Conservation (phyloP, 2,888 invertebrate species). For the Coleophora flavipennella region DNA sequence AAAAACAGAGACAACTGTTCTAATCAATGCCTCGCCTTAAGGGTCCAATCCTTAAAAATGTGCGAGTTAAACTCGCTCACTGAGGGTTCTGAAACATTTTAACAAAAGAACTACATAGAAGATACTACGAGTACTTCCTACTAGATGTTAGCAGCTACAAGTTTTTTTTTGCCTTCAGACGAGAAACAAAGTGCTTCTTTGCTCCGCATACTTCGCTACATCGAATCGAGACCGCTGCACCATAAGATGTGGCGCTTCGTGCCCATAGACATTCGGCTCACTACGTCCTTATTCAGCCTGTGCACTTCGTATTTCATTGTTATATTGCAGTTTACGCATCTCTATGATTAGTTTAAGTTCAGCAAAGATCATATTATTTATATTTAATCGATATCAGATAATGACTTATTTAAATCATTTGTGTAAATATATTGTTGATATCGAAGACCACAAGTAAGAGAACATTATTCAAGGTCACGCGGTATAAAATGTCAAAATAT, state of each 20-base stretch:
- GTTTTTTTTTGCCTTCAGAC: no score
- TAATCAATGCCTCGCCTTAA: no score
- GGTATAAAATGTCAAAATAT: no score
- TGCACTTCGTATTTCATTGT: conserved; percentile 6
- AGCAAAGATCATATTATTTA: background rate
- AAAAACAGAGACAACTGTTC: no score
- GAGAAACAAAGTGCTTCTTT: background rate
- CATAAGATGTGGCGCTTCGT: conserved; percentile 4
- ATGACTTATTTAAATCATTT: no score
- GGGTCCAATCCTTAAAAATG: no score
- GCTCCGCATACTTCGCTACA: background rate
- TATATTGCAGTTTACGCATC: conserved; percentile 7
- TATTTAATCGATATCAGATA: background rate
- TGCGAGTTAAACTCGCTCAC: no score
- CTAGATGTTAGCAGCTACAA: no score
- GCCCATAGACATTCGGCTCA: conserved; percentile 1
- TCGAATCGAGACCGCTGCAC: background rate
- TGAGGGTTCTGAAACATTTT: background rate
- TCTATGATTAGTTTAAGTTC: no score
- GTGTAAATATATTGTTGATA: no score
- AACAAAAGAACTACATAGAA: background rate
- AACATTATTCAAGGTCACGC: no score
- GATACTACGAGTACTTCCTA: background rate
- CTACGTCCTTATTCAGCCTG: conserved; percentile 1
- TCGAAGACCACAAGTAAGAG: no score